Base-by-base conservation (phyloP, 2,888 invertebrate species). In the Yponomeuta plumbellus region DNA sequence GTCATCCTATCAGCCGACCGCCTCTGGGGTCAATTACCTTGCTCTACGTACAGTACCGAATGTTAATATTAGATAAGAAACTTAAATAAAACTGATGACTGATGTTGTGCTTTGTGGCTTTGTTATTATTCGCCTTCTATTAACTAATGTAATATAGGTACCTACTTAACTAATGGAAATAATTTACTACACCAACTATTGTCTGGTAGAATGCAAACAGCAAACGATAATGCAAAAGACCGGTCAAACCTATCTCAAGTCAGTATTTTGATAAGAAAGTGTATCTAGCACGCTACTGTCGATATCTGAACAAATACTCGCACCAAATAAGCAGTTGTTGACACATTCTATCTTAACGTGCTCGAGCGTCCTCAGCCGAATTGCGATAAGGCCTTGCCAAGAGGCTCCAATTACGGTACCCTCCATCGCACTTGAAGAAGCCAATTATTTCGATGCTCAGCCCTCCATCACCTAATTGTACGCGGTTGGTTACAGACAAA, bases 1-100 rank as follows among this genome's bases (percentile, higher is more conserved):
- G 70, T 69, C 72, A 70, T 65, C 63, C 64, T 74, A 71, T 73
- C 73, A 75, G 75, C 83, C 80, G 79, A 81, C 78, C 73, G 76
- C 80, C 82, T 86, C 84, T 83, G 82, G 75, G 85, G 86, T 85
- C 86, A 85, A 85, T 83, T 85, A 83, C 81, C 80, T 74, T 75
- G 44, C 44, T 52, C 44, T 52, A 52, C 17, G 44, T 52, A 34
- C 6, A 5, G 1, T 34, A 58, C 62, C n/a, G 17, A 11, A 21
- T 62, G 10, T 21, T 8, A 61, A 13, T 5, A 17, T 61, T 34
- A 34, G 44, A 52, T 52, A 52, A 52, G 44, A 52, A 17, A 52
- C 44, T 13, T 52, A 52, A 52, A 52, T 52, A 52, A 52, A 52
- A 17, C 44, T 52, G 44, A 52, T 17, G 5, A 4, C 5, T 1